These are phyloP conservation scores for Chrysochloris asiatica DNA, from an alignment of 2,113 vertebrate species.

Conservation along the genomic window DNA sequence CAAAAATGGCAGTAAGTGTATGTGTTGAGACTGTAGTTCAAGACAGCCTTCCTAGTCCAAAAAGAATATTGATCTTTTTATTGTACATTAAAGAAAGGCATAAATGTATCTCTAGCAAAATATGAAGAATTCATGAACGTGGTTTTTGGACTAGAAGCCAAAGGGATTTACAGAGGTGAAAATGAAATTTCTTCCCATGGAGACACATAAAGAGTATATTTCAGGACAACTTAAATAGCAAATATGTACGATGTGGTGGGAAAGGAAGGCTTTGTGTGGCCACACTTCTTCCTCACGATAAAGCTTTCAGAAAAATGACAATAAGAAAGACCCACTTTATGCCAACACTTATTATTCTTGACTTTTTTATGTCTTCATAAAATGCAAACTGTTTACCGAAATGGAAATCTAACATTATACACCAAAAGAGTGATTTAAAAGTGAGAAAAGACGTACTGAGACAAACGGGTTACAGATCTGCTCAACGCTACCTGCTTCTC, in stretches of 20 bases:
- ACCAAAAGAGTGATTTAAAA: constrained; percentile 48
- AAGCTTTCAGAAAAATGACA: background rate
- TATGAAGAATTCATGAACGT: constrained; percentile 30
- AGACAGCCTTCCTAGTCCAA: background rate
- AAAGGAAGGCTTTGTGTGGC: background rate
- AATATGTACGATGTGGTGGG: background rate
- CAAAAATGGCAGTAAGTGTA: background rate
- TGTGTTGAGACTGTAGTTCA: background rate
- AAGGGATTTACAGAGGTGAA: constrained; percentile 38
- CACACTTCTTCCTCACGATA: constrained; percentile 11
- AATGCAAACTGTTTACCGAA: constrained; percentile 56
- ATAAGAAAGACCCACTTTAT: background rate
- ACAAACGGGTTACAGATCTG: background rate
- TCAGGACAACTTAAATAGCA: background rate
- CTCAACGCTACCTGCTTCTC: background rate
- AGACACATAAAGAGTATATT: constrained; percentile 18
- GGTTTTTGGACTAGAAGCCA: constrained; percentile 44
- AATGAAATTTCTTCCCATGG: constrained; percentile 34
- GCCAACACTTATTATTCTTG: constrained; percentile 46
- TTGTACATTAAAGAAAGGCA: background rate
- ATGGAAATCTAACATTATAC: constrained; percentile 52
- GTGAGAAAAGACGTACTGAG: constrained; percentile 2
- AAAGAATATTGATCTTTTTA: constrained; percentile 2
- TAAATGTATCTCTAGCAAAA: background rate
- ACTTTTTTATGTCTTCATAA: constrained; percentile 69